Percentiles rank a stretch among this genome's conserved stretches.
Conservation (phyloP, 2,113 vertebrate genomes). For the Sinosuthora webbiana region DNA sequence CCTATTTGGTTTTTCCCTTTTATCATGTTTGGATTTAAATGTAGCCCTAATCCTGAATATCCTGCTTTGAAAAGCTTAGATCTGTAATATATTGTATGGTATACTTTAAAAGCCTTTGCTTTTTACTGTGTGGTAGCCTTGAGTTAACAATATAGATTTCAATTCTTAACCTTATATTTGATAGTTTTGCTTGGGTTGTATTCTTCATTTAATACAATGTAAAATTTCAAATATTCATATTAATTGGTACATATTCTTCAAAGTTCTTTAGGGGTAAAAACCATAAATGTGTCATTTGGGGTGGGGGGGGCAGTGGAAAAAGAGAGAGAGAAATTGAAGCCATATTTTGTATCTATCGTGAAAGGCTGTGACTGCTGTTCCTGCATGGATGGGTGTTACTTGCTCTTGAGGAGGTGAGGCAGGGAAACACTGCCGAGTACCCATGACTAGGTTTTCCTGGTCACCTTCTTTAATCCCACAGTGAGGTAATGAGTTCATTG, state of each 20-base stretch:
- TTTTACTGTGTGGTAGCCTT: neutral
- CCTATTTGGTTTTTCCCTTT: neutral
- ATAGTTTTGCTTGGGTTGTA: neutral
- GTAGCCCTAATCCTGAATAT: conserved; percentile 46
- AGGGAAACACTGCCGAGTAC: neutral
- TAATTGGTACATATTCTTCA: neutral
- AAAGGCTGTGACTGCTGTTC: neutral
- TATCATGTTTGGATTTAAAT: conserved; percentile 36
- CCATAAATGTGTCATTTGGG: neutral
- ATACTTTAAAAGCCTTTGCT: neutral
- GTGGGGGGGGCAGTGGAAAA: no score
- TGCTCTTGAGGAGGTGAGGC: neutral
- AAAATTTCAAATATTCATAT: neutral
- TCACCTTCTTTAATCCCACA: neutral
- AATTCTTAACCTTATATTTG: neutral
- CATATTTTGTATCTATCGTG: neutral
- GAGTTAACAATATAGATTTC: neutral
- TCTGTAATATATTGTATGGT: neutral
- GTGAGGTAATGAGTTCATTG: neutral
- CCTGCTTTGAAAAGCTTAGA: conserved; percentile 40
- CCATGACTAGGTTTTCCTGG: neutral
- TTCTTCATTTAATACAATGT: neutral
- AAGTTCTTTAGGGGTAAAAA: neutral
- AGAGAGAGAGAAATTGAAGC: neutral
- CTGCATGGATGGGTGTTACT: fast-evolving